A percentile compares a stretch with the other conserved stretches of the same genome.
Conservation (phyloP, 2,888 invertebrate genomes). For the Tipula unca region DNA sequence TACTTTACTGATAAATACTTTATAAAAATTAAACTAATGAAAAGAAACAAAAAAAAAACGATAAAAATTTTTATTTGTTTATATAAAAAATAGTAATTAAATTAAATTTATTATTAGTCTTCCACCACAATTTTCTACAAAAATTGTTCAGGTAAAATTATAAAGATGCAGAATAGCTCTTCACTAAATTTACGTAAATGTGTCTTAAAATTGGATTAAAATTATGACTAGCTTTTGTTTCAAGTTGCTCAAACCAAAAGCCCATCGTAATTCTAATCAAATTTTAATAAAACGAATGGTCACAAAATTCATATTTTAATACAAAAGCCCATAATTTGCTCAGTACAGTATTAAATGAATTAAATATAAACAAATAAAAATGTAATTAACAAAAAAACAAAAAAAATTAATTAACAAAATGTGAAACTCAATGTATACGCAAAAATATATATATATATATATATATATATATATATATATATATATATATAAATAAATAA, state of each 20-base stretch:
- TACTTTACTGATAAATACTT: not conserved
- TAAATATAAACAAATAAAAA: conserved; percentile 16
- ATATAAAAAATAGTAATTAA: not conserved
- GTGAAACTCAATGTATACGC: conserved; percentile 21
- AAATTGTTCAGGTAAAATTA: not conserved
- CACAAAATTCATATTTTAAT: not conserved
- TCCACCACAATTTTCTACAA: not conserved
- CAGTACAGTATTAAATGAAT: conserved; percentile 14
- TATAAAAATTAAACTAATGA: not conserved
- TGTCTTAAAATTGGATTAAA: not conserved
- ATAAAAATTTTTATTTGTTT: not conserved
- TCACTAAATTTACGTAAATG: not conserved
- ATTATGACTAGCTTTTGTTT: not conserved
- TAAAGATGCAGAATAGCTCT: not conserved
- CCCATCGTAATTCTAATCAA: not conserved
- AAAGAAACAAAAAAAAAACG: no score
- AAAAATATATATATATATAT: not conserved
- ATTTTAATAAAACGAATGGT: not conserved
- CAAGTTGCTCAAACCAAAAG: no score
- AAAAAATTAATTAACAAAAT: not conserved
- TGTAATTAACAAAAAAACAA: not conserved
- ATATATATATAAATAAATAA: not conserved
- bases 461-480: conserved; percentile 3
- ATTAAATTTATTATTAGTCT: not conserved
- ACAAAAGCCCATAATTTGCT: not conserved